Evolutionary conservation across 2,888 invertebrate species (phyloP), one percentile per base, ranked within the genome.

Genomic region (Erynnis tages): DNA sequence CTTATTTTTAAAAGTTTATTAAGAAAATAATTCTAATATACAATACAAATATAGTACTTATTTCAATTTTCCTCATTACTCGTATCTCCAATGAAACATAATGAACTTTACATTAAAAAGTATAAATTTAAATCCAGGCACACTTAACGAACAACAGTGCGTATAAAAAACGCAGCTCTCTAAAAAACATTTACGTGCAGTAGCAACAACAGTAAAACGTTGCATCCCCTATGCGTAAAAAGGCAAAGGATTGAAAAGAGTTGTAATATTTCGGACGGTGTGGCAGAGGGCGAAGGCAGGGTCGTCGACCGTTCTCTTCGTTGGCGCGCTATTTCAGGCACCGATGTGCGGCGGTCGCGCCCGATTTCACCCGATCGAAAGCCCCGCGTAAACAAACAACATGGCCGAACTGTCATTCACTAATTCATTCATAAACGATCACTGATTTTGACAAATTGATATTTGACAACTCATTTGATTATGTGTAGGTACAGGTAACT

Each of bases 321-420:
- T 76, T 76, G 82, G 75, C 79, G 79, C 78, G 88, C 88, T 89
- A 89, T 89, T 89, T 89, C 82, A 87, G 85, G 73, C 76, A 69
- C 71, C 78, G 82, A 79, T 71, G 76, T 69, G 58, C 60, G 64
- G 64, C 83, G 81, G 78, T 62, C 71, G 70, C 76, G 66, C 63
- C 79, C 82, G 85, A 81, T 66, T 65, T 63, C 59, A 61, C 63
- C 79, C 84, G 83, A 82, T 61, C 76, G 74, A 71, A 67, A 72
- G 74, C 66, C 56, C 71, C 79, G 82, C 84, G 86, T 87, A 88
- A 85, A 87, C 86, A 88, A 86, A 86, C 79, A 86, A 86, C 79
- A 86, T 86, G 86, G 82, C 82, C 67, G 82, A 82, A 78, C 81
- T 87, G 86, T 88, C 89, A 89, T 88, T 88, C 86, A 86, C 69